Evolutionary conservation across 2,888 invertebrate species (phyloP), one percentile per base, ranked within the genome.

Genomic region (Palloptera scutellata): DNA sequence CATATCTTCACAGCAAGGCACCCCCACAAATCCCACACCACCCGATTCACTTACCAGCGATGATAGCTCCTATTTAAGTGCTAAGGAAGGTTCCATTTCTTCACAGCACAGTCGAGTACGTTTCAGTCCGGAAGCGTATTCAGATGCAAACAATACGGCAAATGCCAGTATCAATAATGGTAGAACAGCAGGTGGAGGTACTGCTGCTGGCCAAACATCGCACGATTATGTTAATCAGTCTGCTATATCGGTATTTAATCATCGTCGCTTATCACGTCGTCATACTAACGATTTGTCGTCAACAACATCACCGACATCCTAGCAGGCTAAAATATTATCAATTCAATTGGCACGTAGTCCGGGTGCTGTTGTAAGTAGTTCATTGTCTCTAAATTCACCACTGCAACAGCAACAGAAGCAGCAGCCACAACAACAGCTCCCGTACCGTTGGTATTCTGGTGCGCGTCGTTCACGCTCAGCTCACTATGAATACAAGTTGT

Each of bases 41-140:
- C 94, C 94, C 0, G 95, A 94, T 77, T 93, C 93, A 73, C 80
- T 94, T 69, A 91, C 93, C 0, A 93, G 94, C 78, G 96, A 96
- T 76, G 95, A 95, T 79, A 93, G 93, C 78, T 94, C 94, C 54
- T 96, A 95, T 83, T 90, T 94, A 74, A 95, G 95, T 10, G 95
- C 95, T 17, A 89, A 93, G 78, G 94, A 93, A 78, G 90, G 87
- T 70, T 87, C 88, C 0, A 88, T 89, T 13, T 87, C 89, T 68
- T 90, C 90, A 40, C 91, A 91, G n/a, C 89, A 89, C 70, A 89
- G 90, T 51, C 87, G 93, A 13, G 94, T 92, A 68, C 87, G 91
- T 67, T 93, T 93, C 85, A 94, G 93, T 60, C 94, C 94, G 0
- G 91, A 91, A 61, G 88, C 91, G 41, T 84, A 91, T 78, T 86